These are phyloP conservation scores for Euzophera pinguis DNA, from an alignment of 2,888 invertebrate species.

Conservation along the genomic window DNA sequence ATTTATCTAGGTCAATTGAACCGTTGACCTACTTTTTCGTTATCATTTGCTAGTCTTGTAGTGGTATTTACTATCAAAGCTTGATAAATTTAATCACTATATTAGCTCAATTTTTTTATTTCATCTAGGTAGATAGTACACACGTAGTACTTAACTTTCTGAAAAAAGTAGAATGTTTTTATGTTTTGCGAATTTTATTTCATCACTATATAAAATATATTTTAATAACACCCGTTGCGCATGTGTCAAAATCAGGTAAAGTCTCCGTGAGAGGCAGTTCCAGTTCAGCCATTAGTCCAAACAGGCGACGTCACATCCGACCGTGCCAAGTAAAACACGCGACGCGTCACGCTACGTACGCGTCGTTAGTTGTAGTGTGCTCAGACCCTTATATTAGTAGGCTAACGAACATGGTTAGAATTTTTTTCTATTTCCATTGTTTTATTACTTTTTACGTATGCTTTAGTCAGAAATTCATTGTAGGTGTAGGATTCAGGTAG, in stretches of 20 bases:
- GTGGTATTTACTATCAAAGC: too few species aligned
- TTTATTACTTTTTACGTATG: too few species aligned
- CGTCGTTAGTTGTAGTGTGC: slow-evolving; percentile 20
- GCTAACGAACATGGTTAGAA: too few species aligned
- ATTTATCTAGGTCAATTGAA: neutral
- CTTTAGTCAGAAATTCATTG: too few species aligned
- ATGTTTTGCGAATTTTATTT: too few species aligned
- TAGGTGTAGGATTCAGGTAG: too few species aligned
- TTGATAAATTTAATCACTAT: too few species aligned
- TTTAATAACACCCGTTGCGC: neutral
- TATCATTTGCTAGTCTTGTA: neutral
- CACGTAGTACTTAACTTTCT: too few species aligned
- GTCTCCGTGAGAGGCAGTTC: neutral
- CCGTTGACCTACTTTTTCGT: neutral
- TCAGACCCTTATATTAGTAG: neutral
- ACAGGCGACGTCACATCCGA: slow-evolving; percentile 45
- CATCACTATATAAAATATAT: neutral
- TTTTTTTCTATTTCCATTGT: too few species aligned
- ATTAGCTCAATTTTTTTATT: too few species aligned
- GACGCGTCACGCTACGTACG: slow-evolving; percentile 29
- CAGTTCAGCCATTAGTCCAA: slow-evolving; percentile 44
- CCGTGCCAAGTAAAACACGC: slow-evolving; percentile 41
- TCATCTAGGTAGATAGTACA: too few species aligned
- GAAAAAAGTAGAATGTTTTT: too few species aligned
- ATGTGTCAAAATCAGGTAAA: neutral